A percentile compares a stretch with the other conserved stretches of the same genome.
Conservation (phyloP, 1,140 invertebrate species). For the Cylas formicarius region DNA sequence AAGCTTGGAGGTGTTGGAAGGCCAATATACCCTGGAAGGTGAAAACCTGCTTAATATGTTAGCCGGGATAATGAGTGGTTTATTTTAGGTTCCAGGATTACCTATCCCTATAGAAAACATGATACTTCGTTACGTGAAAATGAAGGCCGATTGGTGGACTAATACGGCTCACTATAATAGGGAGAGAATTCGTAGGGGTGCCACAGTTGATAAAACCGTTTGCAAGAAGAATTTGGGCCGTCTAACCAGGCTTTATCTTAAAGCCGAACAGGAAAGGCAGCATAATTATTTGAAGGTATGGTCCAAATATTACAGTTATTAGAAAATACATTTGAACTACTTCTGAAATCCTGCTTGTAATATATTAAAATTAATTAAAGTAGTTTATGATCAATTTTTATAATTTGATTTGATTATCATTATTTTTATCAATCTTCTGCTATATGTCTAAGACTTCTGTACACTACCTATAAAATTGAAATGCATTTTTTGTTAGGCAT, state of each 20-base stretch:
- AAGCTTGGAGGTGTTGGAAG: conserved; percentile 99
- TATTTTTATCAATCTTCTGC: too few species aligned
- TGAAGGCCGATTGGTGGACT: conserved; percentile 99
- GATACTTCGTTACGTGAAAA: conserved; percentile 99
- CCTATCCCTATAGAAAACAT: conserved; percentile 99
- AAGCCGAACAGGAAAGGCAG: conserved; percentile 98
- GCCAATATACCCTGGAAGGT: conserved; percentile 99
- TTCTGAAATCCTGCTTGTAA: background rate
- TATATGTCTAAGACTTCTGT: too few species aligned
- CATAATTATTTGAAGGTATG: conserved; percentile 93
- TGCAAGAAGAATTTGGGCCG: conserved; percentile 99
- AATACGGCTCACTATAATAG: conserved; percentile 99
- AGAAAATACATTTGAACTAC: conserved; percentile 1
- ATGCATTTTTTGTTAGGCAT: too few species aligned
- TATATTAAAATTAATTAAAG: too few species aligned
- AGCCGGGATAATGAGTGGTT: background rate
- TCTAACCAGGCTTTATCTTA: conserved; percentile 92
- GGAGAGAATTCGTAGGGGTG: conserved; percentile 87
- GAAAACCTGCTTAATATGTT: background rate
- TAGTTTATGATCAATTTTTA: too few species aligned
- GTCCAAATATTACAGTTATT: background rate
- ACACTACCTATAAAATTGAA: too few species aligned
- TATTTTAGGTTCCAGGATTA: conserved; percentile 77
- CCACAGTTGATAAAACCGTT: conserved; percentile 98
- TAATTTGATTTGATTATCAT: too few species aligned